Base-by-base conservation (phyloP, 2,888 invertebrate species). In the Noctua comes region DNA sequence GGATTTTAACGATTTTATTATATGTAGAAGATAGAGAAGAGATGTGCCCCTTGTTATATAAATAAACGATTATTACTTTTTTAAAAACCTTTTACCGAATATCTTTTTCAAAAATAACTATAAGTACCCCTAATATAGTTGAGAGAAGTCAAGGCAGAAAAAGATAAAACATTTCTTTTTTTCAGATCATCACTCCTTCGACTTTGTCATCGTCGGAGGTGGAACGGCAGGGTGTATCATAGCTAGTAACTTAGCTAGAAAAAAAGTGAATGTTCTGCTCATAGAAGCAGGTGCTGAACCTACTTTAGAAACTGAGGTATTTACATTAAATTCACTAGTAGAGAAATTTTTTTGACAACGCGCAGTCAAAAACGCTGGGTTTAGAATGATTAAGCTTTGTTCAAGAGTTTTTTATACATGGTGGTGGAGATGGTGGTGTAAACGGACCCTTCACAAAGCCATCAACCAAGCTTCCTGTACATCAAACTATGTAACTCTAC, bases 261-360 rank as follows among this genome's bases (percentile, higher is more conserved):
- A 6, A 0, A 74, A 82, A 3, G 4, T 36, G 0, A 74, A 43
- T 0, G 86, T 85, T 4, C 24, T 85, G 0, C 43, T 85, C 3
- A 76, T 85, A n/a, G 86, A 85, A 76, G 86, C 86, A 18, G 85
- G 85, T 21, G 21, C 11, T 1, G 2, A 27, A 24, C 76, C 86
- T 18, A 2, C 73, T n/a, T 7, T 71, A 0, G 85, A 85, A 65
- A 64, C 79, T 10, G 10, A 40, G 72, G 86, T 85, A 48, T 36
- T 43, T 21, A 46, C 13, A 16, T 46, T 46, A 7, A 46, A 46
- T 16, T 46, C 46, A 46, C 13, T 46, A 5, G 3, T 13, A 46
- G 13, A n/a, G n/a, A n/a, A n/a, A n/a, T n/a, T n/a, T n/a, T n/a
- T n/a, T n/a, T n/a, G n/a, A 8, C 43, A 46, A 46, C 16, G 16